Evolutionary conservation across 2,888 invertebrate species (phyloP), one percentile per base, ranked within the genome.

Genomic region (Ophioninae sp.): DNA sequence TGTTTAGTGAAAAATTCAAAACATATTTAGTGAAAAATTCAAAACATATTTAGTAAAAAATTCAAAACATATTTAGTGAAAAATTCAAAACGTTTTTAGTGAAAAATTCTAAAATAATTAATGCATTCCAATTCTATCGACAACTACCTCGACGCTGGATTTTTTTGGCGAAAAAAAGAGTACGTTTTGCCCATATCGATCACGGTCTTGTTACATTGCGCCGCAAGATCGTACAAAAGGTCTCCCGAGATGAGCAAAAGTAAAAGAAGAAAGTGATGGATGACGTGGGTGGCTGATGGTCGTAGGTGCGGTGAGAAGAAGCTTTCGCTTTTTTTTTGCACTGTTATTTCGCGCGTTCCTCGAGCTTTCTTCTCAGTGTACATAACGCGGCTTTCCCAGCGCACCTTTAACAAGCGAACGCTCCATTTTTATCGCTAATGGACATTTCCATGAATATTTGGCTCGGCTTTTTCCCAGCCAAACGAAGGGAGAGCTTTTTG

Each of bases 371-470:
- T 58, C 75, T 10, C 41, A 7, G 20, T 67, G 39, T 39, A 74
- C 64, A 64, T 20, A 17, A 58, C 58, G 58, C 23, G 68, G 37
- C 37, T 56, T 58, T 51, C n/a, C 59, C 61, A 71, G 75, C 44
- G 51, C 75, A 59, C 72, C 72, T 72, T 59, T 61, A 69, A 30
- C 69, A 79, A 76, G 68, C 67, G 63, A 76, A 76, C 72, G 65
- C 63, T 80, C 68, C 72, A 73, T 80, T 81, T 84, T 63, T 77
- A 64, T 78, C 81, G 61, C 81, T 81, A 77, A 81, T 77, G 77
- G 81, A 75, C 81, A 73, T 58, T 81, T 77, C 83, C 74, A 78
- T 81, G 81, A 79, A 81, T 81, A 81, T 81, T 81, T 78, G 59
- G 23, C 58, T 58, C 56, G 58, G 76, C 67, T 73, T 73, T 72